Percentiles rank a stretch among this genome's conserved stretches.
Conservation (phyloP, 2,113 vertebrate genomes). For the Romanogobio albipinnatus region DNA sequence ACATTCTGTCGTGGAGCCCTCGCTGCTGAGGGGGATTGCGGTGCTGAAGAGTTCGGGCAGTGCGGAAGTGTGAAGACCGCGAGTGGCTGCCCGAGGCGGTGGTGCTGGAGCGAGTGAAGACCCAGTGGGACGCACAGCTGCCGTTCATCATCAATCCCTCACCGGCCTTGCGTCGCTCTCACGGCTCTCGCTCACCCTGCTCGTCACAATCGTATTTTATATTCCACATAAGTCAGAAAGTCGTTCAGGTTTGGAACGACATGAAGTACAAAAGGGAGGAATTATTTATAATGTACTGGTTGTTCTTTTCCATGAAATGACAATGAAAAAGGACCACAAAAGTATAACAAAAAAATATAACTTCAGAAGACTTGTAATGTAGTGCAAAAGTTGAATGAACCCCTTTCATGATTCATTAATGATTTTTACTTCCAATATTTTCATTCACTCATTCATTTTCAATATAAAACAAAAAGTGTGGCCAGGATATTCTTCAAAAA, state of each 20-base stretch:
- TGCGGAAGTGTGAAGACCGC: no score
- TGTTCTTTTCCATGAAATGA: background rate
- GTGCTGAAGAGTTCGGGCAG: no score
- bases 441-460: no score
- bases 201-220: no score
- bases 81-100: no score
- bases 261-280: background rate
- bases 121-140: no score
- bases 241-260: background rate
- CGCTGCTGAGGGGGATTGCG: no score
- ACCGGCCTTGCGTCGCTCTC: no score
- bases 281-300: background rate
- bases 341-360: background rate
- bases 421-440: background rate
- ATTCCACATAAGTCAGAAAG: background rate
- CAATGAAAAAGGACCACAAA: background rate
- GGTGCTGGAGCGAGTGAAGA: no score
- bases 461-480: background rate
- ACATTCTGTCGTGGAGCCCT: no score
- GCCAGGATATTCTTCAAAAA: background rate
- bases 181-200: no score
- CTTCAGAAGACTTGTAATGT: background rate
- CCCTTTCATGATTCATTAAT: background rate
- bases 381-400: background rate
- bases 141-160: no score